These are phyloP conservation scores for Agonum fuliginosum DNA, from an alignment of 2,888 invertebrate species.

Conservation along the genomic window DNA sequence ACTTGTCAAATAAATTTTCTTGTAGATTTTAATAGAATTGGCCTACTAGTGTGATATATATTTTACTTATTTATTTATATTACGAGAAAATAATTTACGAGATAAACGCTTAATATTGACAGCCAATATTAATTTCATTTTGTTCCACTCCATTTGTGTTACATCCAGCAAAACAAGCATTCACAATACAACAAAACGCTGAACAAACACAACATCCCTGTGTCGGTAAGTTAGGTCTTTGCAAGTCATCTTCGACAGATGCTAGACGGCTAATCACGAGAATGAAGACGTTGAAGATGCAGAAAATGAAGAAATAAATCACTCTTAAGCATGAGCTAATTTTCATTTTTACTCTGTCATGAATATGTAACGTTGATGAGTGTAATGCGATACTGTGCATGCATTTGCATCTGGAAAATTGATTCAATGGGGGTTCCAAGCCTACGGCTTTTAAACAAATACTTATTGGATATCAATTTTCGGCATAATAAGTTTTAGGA, in stretches of 20 bases:
- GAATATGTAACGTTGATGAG: not conserved
- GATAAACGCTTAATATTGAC: not conserved
- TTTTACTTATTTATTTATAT: not conserved
- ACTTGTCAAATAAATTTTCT: too few species aligned
- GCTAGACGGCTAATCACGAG: not conserved
- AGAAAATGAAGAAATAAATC: not conserved
- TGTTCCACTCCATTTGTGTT: too few species aligned
- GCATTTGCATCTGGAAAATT: not conserved
- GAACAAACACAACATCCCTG: constrained; percentile 11
- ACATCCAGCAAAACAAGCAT: too few species aligned
- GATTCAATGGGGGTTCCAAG: too few species aligned
- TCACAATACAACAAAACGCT: not conserved
- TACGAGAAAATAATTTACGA: not conserved
- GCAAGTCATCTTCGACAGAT: constrained; percentile 28
- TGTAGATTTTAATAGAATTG: too few species aligned
- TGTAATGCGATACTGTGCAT: not conserved
- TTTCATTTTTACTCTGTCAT: not conserved
- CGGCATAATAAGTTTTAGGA: too few species aligned
- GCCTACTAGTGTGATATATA: too few species aligned
- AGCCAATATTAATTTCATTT: not conserved
- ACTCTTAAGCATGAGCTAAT: constrained; percentile 12
- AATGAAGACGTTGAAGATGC: not conserved
- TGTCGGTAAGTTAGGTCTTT: constrained; percentile 34
- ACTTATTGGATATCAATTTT: too few species aligned
- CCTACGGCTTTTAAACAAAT: too few species aligned